Percentiles rank a stretch among this genome's conserved stretches.
Conservation (phyloP, 2,797 vertebrate species). For the Crossoptilon crossoptilon region DNA sequence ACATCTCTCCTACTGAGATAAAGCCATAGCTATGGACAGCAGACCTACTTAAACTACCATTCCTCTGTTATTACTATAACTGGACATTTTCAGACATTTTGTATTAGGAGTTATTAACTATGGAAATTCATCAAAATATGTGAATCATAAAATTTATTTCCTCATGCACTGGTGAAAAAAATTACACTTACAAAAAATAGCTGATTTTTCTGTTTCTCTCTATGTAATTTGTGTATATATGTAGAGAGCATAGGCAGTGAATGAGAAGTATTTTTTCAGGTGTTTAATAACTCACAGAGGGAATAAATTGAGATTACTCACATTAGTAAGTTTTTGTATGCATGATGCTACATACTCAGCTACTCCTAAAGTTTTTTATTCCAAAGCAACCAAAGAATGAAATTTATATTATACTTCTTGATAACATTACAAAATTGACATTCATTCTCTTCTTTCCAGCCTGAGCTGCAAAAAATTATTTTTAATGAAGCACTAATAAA, state of each 20-base stretch:
- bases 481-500: background rate
- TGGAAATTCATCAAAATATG: background rate
- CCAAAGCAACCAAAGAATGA: background rate
- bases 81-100: background rate
- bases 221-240: background rate
- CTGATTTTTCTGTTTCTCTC: background rate
- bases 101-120: background rate
- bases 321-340: background rate
- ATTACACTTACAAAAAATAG: background rate
- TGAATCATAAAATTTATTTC: background rate
- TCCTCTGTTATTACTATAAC: background rate
- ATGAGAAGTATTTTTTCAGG: conserved; percentile 37
- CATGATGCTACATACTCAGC: background rate
- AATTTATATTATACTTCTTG: background rate
- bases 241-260: background rate
- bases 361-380: background rate
- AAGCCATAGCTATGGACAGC: background rate
- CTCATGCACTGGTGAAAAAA: background rate
- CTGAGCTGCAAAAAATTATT: background rate
- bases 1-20: background rate
- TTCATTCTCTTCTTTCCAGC: background rate
- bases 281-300: background rate
- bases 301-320: conserved; percentile 21
- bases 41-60: background rate
- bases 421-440: background rate